Conservation (phyloP, 1,140 invertebrate genomes). For the Proctacanthus coquilletti region DNA sequence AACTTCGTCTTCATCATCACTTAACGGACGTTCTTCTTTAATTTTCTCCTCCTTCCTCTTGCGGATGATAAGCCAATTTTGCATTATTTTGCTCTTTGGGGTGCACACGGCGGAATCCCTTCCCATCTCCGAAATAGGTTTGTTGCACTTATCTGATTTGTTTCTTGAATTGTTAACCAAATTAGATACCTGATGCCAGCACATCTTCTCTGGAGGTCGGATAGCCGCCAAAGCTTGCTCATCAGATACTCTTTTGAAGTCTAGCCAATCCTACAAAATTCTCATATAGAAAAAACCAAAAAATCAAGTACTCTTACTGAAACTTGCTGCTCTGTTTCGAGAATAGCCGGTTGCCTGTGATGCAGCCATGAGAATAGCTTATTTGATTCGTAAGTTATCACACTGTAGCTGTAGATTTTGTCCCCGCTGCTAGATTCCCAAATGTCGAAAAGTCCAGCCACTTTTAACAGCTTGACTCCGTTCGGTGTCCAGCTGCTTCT, state of each 20-base stretch:
- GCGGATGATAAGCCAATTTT: background rate
- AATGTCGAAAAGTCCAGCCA: constrained; percentile 62
- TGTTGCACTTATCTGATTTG: constrained; percentile 51
- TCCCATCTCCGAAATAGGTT: constrained; percentile 30
- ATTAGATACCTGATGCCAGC: constrained; percentile 53
- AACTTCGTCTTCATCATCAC: constrained; percentile 5
- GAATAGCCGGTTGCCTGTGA: constrained; percentile 62
- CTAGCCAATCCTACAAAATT: constrained; percentile 47
- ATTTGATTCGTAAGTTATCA: constrained; percentile 64
- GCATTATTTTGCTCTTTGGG: background rate
- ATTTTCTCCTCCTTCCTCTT: background rate
- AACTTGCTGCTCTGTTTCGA: constrained; percentile 51
- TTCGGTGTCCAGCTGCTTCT: constrained; percentile 36
- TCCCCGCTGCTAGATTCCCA: constrained; percentile 45
- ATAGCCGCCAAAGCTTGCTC: constrained; percentile 38
- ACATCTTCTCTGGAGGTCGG: constrained; percentile 35
- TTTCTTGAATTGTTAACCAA: constrained; percentile 56
- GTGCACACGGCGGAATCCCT: background rate
- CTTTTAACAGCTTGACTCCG: constrained; percentile 44
- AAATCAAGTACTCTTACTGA: constrained; percentile 30
- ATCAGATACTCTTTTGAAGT: constrained; percentile 39
- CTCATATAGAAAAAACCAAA: background rate
- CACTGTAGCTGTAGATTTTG: constrained; percentile 53
- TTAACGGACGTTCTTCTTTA: constrained; percentile 3
- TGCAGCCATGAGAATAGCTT: constrained; percentile 54